phyloP scores from a whole-genome alignment of 2,113 vertebrate species.

The Penelope pileata region DNA sequence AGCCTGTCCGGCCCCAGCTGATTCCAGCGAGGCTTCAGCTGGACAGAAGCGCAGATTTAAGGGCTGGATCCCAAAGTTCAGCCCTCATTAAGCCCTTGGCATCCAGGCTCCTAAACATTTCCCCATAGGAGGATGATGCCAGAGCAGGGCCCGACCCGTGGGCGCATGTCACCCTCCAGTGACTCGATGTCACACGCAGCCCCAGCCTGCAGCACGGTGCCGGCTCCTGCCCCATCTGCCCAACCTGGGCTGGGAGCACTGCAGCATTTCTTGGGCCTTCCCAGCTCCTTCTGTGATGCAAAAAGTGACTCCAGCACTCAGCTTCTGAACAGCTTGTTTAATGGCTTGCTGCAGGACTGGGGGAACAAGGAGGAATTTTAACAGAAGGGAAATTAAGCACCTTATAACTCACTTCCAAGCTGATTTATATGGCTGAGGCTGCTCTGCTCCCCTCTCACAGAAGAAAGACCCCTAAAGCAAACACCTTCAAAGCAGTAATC shows the following conservation, averaged over 20 bases:
- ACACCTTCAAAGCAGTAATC: not conserved
- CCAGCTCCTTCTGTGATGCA: not conserved
- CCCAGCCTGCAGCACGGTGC: no score
- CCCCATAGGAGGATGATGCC: not conserved
- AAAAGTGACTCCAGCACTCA: not conserved
- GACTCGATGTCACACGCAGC: no score
- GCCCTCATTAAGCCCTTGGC: not conserved
- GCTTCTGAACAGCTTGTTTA: slow-evolving; percentile 32
- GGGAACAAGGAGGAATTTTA: slow-evolving; percentile 24
- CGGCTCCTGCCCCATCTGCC: no score
- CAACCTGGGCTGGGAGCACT: no score
- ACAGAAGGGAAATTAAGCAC: slow-evolving; percentile 30
- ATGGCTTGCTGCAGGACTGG: not conserved
- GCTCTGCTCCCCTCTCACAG: not conserved
- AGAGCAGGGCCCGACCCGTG: not conserved
- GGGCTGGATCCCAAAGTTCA: not conserved
- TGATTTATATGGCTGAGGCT: not conserved
- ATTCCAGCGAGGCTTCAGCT: not conserved
- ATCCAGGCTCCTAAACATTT: not conserved
- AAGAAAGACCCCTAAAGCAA: not conserved
- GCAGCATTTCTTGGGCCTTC: not conserved
- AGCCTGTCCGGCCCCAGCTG: not conserved
- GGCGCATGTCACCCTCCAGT: not conserved
- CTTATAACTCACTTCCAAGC: not conserved
- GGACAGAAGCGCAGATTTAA: no score